Evolutionary conservation across 2,113 vertebrate genomes (phyloP), one percentile per base, ranked within the genome.

Genomic region (Tyto alba): DNA sequence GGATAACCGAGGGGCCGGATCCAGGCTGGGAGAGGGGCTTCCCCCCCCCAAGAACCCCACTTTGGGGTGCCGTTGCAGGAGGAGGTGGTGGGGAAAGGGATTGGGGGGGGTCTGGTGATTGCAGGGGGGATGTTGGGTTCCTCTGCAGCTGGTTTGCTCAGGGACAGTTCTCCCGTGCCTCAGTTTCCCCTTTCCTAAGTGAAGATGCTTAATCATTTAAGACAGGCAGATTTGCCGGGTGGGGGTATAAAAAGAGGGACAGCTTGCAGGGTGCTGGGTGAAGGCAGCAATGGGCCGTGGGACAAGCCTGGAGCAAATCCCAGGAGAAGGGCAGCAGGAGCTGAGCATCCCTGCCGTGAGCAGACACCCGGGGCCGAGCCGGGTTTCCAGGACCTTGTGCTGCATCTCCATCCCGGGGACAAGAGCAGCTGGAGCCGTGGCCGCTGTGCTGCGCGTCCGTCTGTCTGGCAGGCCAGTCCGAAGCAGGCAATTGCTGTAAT

Each of bases 1-100:
- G 90, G 63, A 13, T 7, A 21, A 14, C 3, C 0, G 5, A 60
- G 60, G 40, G 43, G 40, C 7, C 0, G 0, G 47, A 10, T 2
- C 32, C 4, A 7, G 16, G 34, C 57, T 27, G 32, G 57, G 10
- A 56, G 25, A 69, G 81, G 45, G 40, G 48, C 16, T 68, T 11
- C 16, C 53, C 43, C 36, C 4, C 9, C 4, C 6, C 25, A 4
- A 0, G 7, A 25, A 34, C 56, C 56, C 0, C 21, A 20, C 26
- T 53, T 38, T 4, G 62, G 27, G 59, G 11, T 13, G 48, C 11
- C 11, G 5, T 2, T 47, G 34, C 53, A 32, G 12, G 5, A 5
- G 32, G 27, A 50, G 40, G 10, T 2, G 74, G 8, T 43, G 66
- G 53, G 48, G 21, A 55, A 38, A 8, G 23, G 48, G 64, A 1